Base-by-base conservation (phyloP, 1,140 invertebrate species). In the Leptestheria dahalacensis region DNA sequence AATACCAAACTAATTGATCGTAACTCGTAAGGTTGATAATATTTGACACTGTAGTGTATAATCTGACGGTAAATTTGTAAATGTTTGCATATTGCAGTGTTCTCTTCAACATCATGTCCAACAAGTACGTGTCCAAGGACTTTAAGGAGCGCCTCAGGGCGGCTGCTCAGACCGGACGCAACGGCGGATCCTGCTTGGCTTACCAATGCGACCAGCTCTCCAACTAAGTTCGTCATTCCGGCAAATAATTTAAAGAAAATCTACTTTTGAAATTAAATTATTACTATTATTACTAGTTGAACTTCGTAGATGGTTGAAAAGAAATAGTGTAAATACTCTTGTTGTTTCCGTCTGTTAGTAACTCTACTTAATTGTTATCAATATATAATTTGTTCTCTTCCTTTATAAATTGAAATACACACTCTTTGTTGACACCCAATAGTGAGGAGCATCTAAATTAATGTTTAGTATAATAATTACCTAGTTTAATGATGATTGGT, bases 31-130 rank as follows among this genome's bases (percentile, higher is more conserved):
- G n/a, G n/a, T n/a, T n/a, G n/a, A n/a, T n/a, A n/a, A n/a, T n/a
- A n/a, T n/a, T n/a, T n/a, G n/a, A n/a, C n/a, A n/a, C 66, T 69
- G 41, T 63, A 74, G 70, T 21, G 67, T 41, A 41, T 15, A 15
- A 41, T 9, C 33, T 41, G 15, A 41, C 15, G 33, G 6, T 41
- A 41, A 41, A 6, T 41, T 41, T 41, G 53, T 23, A 11, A 23
- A 18, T 62, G 1, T 59, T 25, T 48, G 18, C 61, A 56, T 56
- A 2, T 57, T 57, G n/a, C 57, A 69, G 68, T 28, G 64, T 69
- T 11, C 66, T 69, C 29, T 69, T 66, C 57, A 66, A 66, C 25
- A 65, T 69, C 9, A 46, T 69, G 47, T 64, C 61, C 25, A 69
- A 69, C 57, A 66, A 57, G n/a, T 62, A 61, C 46, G 65, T 69